A percentile compares a stretch with the other conserved stretches of the same genome.
Conservation (phyloP, 2,797 vertebrate species). For the Malacoraja senta region DNA sequence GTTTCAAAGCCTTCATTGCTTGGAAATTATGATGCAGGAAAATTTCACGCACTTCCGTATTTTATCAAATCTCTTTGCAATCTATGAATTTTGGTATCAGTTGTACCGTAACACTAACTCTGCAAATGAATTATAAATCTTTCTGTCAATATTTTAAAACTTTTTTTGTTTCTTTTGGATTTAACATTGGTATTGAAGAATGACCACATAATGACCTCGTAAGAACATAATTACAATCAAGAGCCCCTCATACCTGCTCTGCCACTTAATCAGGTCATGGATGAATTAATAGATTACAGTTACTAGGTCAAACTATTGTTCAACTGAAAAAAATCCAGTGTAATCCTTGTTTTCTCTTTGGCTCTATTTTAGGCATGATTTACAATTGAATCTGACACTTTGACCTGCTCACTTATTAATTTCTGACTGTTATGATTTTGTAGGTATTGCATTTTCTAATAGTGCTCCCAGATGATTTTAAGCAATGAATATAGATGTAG, state of each 20-base stretch:
- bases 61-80: not conserved
- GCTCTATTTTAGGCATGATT: not conserved
- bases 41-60: not conserved
- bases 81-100: not conserved
- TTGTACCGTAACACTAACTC: not conserved
- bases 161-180: not conserved
- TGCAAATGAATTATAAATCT: not conserved
- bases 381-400: not conserved
- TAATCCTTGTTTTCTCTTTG: not conserved
- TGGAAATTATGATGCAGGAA: not conserved
- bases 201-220: no score
- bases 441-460: not conserved
- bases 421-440: not conserved
- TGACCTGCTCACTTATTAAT: not conserved
- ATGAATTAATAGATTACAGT: no score
- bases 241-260: no score
- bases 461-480: not conserved
- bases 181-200: not conserved
- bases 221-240: no score
- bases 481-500: not conserved
- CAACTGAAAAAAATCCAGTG: not conserved
- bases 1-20: not conserved
- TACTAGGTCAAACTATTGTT: not conserved
- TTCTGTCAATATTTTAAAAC: not conserved
- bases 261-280: no score